Percentiles rank a stretch among this genome's conserved stretches.
These are phyloP conservation scores for Scomberomorus guttatus DNA, from an alignment of 2,797 vertebrate genomes.

Conservation along the genomic window DNA sequence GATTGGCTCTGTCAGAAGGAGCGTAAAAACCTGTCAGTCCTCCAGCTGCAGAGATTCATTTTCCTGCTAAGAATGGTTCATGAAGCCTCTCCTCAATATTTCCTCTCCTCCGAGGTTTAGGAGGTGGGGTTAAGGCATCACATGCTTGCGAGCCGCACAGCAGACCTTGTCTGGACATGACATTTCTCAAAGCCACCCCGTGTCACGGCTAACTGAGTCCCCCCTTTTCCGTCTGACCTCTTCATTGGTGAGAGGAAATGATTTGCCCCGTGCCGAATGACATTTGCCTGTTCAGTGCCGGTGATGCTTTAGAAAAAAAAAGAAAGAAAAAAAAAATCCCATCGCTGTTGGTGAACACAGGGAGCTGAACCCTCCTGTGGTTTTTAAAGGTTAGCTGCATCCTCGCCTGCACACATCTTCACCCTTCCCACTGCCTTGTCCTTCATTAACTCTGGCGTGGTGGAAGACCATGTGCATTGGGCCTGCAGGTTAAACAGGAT, in stretches of 20 bases:
- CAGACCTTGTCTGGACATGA: constrained; percentile 57
- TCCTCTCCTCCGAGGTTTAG: constrained; percentile 15
- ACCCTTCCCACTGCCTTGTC: constrained; percentile 35
- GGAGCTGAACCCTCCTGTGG: constrained; percentile 70
- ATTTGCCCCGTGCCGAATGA: constrained; percentile 72
- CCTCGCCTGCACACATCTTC: constrained; percentile 43
- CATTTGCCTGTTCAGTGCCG: constrained; percentile 77
- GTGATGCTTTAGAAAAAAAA: constrained; percentile 53
- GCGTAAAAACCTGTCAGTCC: not conserved
- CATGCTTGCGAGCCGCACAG: constrained; percentile 13
- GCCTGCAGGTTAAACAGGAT: constrained; percentile 34
- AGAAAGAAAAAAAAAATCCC: constrained; percentile 36
- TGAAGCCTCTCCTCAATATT: constrained; percentile 6
- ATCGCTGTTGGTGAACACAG: constrained; percentile 52
- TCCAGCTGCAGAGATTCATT: constrained; percentile 2
- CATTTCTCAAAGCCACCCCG: constrained; percentile 74
- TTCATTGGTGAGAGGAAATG: constrained; percentile 69
- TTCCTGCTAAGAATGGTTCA: not conserved
- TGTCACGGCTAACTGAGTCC: constrained; percentile 58
- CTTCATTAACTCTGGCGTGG: constrained; percentile 60
- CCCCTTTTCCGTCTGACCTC: constrained; percentile 67
- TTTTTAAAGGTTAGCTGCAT: constrained; percentile 81
- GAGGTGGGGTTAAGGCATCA: constrained; percentile 11
- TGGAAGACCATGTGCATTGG: constrained; percentile 27
- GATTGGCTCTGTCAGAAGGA: constrained; percentile 20